These are phyloP conservation scores for Drosophila bocqueti DNA, from an alignment of 1,140 invertebrate genomes.

Conservation along the genomic window DNA sequence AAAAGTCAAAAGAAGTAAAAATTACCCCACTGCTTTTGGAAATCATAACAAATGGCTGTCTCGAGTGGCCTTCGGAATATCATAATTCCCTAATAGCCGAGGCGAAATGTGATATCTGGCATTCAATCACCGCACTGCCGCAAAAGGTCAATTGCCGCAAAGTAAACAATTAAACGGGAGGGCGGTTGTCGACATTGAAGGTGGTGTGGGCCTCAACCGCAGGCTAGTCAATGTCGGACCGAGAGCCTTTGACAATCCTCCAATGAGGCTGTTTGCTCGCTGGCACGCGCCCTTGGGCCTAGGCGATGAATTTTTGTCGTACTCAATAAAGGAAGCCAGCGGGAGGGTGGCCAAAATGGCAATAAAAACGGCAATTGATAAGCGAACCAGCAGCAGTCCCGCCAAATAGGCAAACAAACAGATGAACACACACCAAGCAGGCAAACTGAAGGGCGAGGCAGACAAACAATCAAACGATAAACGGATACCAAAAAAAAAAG, in stretches of 20 bases:
- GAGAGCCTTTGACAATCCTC: constrained; percentile 33
- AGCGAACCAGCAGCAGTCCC: constrained; percentile 62
- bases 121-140: constrained; percentile 58
- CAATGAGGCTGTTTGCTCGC: constrained; percentile 52
- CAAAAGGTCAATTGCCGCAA: constrained; percentile 65
- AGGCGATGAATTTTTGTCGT: constrained; percentile 71
- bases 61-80: constrained; percentile 20
- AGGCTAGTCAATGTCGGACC: constrained; percentile 20
- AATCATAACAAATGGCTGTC: constrained; percentile 1
- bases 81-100: constrained; percentile 63
- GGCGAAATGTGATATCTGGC: constrained; percentile 37
- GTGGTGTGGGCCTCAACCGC: constrained; percentile 22
- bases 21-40: not conserved
- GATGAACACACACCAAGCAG: constrained; percentile 27
- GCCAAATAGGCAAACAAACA: constrained; percentile 76
- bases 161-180: constrained; percentile 72
- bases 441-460: constrained; percentile 53
- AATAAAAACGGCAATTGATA: constrained; percentile 82
- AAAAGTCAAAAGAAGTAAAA: not conserved
- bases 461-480: constrained; percentile 82
- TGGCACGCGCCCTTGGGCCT: constrained; percentile 53
- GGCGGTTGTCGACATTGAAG: not conserved
- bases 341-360: constrained; percentile 64
- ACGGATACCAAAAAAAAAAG: constrained; percentile 68
- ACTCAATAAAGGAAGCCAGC: constrained; percentile 63